Evolutionary conservation across 2,113 vertebrate genomes (phyloP), one percentile per base, ranked within the genome.

Genomic region (Girardinichthys multiradiatus): DNA sequence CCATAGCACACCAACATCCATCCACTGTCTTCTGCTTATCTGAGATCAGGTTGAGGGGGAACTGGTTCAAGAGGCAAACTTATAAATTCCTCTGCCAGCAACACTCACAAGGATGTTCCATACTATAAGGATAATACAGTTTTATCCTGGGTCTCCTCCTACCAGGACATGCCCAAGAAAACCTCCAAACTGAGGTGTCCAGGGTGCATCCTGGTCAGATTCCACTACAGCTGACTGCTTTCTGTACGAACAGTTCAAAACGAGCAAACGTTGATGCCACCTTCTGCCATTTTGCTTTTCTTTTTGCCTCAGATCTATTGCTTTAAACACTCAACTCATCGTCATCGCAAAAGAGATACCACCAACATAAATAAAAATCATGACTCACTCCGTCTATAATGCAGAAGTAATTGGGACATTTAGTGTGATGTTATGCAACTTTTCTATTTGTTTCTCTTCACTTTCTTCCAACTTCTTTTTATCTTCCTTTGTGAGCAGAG

Each of bases 401-500:
- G 48, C 24, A 24, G 0, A 4, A 11, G 51, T 24, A 8, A 14
- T 57, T 21, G 64, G 21, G 26, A 31, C 13, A 73, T 62, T 70
- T 66, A 57, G 15, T 45, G 11, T 58, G 19, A 29, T 39, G 15
- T 70, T 12, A 35, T 70, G 33, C 30, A 60, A 60, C 9, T 57
- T 29, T 24, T 54, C 45, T 57, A 42, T 54, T 54, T 51, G 35
- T 64, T 14, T 76, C 74, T 67, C 68, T 29, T 21, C 54, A 30
- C 29, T 79, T 30, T 60, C 21, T 30, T 21, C 28, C 29, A 61
- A 6, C 31, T 75, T 42, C 19, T 45, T 28, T 61, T 28, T n/a
- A 4, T 35, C 66, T 29, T 35, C 27, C 19, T 70, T 31, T 84
- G 60, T 65, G 61, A 68, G 48, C 39, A 51, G 26, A 67, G 39